Evolutionary conservation across 2,888 invertebrate genomes (phyloP).

Genomic region (Escarpia spicata): DNA sequence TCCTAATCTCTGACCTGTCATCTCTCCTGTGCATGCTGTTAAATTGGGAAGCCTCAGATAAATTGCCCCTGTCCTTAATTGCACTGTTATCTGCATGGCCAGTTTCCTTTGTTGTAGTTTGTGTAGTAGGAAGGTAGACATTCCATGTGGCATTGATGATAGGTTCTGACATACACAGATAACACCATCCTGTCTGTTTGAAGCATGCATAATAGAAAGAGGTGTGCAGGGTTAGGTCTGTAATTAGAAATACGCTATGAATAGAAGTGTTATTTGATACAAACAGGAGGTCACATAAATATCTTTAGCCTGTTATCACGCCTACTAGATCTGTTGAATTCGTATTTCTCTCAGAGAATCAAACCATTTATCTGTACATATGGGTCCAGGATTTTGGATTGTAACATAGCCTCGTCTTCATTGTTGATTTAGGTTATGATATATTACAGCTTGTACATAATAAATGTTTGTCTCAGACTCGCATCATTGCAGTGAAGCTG

Average conservation of each 20-base stretch:
- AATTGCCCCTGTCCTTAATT: conserved; percentile 3
- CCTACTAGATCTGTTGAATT: background rate
- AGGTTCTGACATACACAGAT: background rate
- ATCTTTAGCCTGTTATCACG: background rate
- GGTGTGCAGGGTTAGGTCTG: background rate
- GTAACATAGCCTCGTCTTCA: background rate
- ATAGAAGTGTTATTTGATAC: background rate
- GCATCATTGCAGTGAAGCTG: background rate
- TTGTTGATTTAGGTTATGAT: background rate
- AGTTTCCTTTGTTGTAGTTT: conserved; percentile 1
- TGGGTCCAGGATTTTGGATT: background rate
- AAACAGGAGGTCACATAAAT: background rate
- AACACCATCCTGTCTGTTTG: background rate
- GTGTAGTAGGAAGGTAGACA: background rate
- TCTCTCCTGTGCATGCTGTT: background rate
- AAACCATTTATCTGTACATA: background rate
- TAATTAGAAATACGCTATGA: background rate
- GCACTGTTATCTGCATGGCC: conserved; percentile 13
- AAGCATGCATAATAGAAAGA: background rate
- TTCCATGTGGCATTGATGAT: background rate
- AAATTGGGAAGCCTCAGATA: background rate
- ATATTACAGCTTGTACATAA: background rate
- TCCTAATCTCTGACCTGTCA: background rate
- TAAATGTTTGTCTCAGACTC: background rate
- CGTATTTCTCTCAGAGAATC: background rate